Evolutionary conservation across 2,797 vertebrate genomes (phyloP).

Genomic region (Amniataba percoides): DNA sequence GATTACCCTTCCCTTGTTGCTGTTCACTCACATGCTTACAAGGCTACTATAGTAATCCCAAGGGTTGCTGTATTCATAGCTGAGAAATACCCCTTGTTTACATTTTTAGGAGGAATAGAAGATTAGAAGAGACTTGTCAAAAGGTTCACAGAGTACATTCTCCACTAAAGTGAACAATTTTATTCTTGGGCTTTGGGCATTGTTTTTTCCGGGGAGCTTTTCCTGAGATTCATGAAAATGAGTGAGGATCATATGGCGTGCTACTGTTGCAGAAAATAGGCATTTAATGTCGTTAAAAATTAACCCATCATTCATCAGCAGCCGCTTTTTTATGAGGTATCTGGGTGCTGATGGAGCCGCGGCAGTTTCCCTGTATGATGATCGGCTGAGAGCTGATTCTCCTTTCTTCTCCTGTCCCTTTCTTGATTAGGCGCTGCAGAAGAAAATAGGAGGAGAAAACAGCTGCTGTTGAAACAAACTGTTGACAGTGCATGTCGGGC

Average conservation of each 20-base stretch:
- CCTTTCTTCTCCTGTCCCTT: constrained; percentile 24
- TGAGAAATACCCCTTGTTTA: constrained; percentile 39
- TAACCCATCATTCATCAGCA: constrained; percentile 38
- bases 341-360: constrained; percentile 32
- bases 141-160: constrained; percentile 28
- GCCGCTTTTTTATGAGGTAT: constrained; percentile 28
- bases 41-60: constrained; percentile 28
- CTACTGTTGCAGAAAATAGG: constrained; percentile 38
- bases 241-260: constrained; percentile 10
- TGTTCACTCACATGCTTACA: constrained; percentile 38
- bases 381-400: constrained; percentile 21
- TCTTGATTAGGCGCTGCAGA: constrained; percentile 36
- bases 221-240: constrained; percentile 28
- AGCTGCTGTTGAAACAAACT: constrained; percentile 62
- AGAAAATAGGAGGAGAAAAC: constrained; percentile 45
- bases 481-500: constrained; percentile 54
- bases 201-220: constrained; percentile 8
- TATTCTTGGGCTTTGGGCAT: constrained; percentile 11
- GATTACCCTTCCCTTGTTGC: constrained; percentile 62
- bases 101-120: constrained; percentile 39
- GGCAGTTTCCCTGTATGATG: neutral
- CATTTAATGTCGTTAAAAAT: constrained; percentile 31
- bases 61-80: constrained; percentile 29
- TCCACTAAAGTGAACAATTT: constrained; percentile 14
- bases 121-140: constrained; percentile 34